Conservation (phyloP, 2,797 vertebrate genomes). For the Rhabdomys pumilio region DNA sequence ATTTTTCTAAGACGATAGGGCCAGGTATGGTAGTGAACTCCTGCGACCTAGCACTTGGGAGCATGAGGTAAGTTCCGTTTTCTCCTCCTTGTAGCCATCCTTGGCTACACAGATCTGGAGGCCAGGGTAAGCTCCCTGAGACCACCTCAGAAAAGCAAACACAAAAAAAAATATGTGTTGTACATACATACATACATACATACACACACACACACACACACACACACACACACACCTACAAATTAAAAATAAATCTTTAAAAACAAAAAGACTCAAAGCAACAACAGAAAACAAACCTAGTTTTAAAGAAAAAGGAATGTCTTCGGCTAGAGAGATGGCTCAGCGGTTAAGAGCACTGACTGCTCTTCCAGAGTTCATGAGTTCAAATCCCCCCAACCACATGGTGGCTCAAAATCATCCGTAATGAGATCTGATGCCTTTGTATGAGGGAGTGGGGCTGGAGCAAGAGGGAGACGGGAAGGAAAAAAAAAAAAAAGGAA, state of each 20-base stretch:
- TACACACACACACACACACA: neutral
- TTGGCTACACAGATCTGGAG: neutral
- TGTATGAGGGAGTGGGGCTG: too few relatives aligned
- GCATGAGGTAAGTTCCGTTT: neutral
- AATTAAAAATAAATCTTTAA: neutral
- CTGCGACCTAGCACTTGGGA: neutral
- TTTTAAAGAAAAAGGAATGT: neutral
- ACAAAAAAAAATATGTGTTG: neutral
- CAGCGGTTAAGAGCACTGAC: too few relatives aligned
- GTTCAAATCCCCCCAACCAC: too few relatives aligned
- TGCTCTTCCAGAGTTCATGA: too few relatives aligned
- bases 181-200: neutral
- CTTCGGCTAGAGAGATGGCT: neutral
- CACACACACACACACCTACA: neutral
- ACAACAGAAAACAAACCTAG: neutral
- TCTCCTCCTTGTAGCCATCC: too few relatives aligned
- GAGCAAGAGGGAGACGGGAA: too few relatives aligned
- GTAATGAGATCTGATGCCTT: too few relatives aligned
- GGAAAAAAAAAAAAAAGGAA: neutral
- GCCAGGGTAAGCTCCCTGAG: neutral
- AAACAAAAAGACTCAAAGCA: neutral
- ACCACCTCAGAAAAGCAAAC: neutral
- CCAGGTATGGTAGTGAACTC: neutral
- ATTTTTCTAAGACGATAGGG: slow-evolving; percentile 37
- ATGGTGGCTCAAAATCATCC: too few relatives aligned